Conservation (phyloP, 2,113 vertebrate species). For the Xyrauchen texanus region DNA sequence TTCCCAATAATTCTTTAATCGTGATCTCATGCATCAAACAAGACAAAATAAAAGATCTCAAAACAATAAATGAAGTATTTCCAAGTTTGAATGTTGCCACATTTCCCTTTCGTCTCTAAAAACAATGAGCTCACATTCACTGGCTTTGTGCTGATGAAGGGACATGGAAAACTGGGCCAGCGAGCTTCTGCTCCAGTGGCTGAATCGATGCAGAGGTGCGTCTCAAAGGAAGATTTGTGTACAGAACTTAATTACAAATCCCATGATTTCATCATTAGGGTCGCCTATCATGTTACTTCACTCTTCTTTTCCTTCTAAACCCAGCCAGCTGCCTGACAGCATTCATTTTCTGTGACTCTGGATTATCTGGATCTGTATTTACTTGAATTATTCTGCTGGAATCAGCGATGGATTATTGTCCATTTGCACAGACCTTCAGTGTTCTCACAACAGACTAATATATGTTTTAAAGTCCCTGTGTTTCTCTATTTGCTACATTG, state of each 20-base stretch:
- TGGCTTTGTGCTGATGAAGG: slow-evolving; percentile 28
- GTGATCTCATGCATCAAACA: background rate
- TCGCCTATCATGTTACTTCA: slow-evolving; percentile 37
- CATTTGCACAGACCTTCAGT: background rate
- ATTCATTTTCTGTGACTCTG: background rate
- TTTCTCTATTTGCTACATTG: no score
- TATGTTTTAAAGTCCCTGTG: no score
- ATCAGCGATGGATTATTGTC: background rate
- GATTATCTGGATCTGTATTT: slow-evolving; percentile 12
- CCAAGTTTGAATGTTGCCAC: background rate
- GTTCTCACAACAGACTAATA: no score
- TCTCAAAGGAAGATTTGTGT: slow-evolving; percentile 23
- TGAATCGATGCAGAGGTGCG: slow-evolving; percentile 20
- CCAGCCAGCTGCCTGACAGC: slow-evolving; percentile 1
- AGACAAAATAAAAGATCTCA: background rate
- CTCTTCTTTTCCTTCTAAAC: slow-evolving; percentile 21
- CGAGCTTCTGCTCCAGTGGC: slow-evolving; percentile 24
- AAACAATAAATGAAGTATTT: background rate
- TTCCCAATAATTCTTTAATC: background rate
- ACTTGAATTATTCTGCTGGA: background rate
- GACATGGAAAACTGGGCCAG: slow-evolving; percentile 40
- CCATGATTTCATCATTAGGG: slow-evolving; percentile 48
- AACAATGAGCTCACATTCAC: slow-evolving; percentile 27
- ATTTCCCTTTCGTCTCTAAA: slow-evolving; percentile 10
- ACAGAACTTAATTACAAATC: slow-evolving; percentile 51